Percentiles rank a stretch among this genome's conserved stretches.
phyloP scores from a whole-genome alignment of 2,888 invertebrate genomes.

The Fissipunctia ypsillon region DNA sequence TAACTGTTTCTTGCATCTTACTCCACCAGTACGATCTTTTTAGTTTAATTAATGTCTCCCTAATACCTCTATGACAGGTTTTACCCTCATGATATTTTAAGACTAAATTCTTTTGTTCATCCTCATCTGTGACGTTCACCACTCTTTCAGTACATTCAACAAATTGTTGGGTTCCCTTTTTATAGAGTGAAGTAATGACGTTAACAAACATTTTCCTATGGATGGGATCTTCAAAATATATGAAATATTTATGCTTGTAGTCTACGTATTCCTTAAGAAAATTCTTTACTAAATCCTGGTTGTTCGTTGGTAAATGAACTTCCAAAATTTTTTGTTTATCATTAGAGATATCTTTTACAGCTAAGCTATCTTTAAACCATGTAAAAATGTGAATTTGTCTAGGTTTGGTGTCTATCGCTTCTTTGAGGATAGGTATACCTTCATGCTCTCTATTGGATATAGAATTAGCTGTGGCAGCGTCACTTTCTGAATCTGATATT shows the following conservation, averaged over 20 bases:
- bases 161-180: neutral
- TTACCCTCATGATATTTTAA: no score
- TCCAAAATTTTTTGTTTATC: neutral
- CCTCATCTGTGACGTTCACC: no score
- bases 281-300: no score
- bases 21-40: no score
- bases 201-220: slow-evolving; percentile 5
- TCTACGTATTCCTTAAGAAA: no score
- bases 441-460: neutral
- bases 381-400: neutral
- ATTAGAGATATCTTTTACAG: slow-evolving; percentile 1
- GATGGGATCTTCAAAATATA: neutral
- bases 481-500: neutral
- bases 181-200: neutral
- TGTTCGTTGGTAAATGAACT: no score
- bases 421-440: neutral
- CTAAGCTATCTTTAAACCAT: neutral
- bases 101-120: no score
- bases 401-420: neutral
- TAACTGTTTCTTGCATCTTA: no score
- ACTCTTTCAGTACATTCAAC: neutral
- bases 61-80: no score
- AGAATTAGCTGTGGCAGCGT: no score
- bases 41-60: no score
- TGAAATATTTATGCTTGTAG: no score